phyloP scores from a whole-genome alignment of 2,888 invertebrate species.

The Scaptomyza polygonia region DNA sequence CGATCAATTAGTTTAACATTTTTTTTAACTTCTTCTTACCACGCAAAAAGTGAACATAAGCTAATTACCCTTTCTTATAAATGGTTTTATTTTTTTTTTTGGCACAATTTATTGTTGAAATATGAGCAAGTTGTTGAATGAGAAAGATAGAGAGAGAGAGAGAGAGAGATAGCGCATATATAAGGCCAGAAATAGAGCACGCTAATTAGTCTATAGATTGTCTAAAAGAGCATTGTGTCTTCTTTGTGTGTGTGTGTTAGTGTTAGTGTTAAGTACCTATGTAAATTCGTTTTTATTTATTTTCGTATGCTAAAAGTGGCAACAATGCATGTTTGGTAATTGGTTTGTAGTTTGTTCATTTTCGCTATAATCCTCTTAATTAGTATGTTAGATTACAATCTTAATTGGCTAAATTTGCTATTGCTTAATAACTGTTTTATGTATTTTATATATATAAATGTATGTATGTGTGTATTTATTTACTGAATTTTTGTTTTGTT shows the following conservation, averaged over 20 bases:
- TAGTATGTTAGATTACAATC: constrained; percentile 38
- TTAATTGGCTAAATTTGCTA: constrained; percentile 60
- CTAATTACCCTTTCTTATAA: constrained; percentile 61
- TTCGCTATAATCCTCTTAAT: constrained; percentile 10
- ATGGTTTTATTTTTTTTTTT: too few species aligned
- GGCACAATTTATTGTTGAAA: constrained; percentile 38
- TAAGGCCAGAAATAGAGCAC: constrained; percentile 37
- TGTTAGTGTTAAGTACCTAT: constrained; percentile 62
- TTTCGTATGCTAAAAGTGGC: constrained; percentile 33
- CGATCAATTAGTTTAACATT: constrained; percentile 5
- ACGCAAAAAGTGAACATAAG: constrained; percentile 44
- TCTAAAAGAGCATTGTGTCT: constrained; percentile 25
- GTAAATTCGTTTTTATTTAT: constrained; percentile 70
- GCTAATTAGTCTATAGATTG: constrained; percentile 28
- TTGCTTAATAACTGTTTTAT: constrained; percentile 65
- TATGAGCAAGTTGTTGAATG: constrained; percentile 25
- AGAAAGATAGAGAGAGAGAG: constrained; percentile 4
- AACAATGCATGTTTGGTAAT: constrained; percentile 36
- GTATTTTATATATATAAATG: constrained; percentile 8
- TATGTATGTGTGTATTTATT: background rate
- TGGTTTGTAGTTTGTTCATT: constrained; percentile 2
- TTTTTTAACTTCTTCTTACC: constrained; percentile 16
- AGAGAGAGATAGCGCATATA: constrained; percentile 2
- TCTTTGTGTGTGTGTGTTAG: constrained; percentile 23
- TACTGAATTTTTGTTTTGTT: constrained; percentile 25